Evolutionary conservation across 2,113 vertebrate genomes (phyloP).

Genomic region (Gopherus evgoodei): DNA sequence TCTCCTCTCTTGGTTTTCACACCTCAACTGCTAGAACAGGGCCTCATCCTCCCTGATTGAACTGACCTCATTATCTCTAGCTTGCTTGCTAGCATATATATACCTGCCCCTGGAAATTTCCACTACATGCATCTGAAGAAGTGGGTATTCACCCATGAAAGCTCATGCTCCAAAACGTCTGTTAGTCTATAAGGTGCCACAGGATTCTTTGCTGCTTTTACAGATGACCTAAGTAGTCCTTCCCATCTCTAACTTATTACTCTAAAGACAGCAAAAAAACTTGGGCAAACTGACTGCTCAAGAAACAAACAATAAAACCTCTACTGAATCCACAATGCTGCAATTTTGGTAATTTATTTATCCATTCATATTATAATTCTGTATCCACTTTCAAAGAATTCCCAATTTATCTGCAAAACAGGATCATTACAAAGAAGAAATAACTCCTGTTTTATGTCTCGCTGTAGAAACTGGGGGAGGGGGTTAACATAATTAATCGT

Average conservation of each 20-base stretch:
- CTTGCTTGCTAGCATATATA: no score
- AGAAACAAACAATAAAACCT: not conserved
- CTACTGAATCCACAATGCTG: not conserved
- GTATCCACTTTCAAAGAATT: not conserved
- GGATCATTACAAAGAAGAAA: constrained; percentile 6
- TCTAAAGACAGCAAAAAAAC: not conserved
- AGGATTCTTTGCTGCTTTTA: no score
- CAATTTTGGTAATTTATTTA: not conserved
- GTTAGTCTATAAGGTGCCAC: no score
- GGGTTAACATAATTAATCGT: not conserved
- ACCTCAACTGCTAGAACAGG: no score
- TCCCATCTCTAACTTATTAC: not conserved
- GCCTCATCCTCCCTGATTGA: no score
- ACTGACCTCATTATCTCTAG: no score
- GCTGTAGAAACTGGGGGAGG: not conserved
- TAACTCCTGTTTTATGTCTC: constrained; percentile 22
- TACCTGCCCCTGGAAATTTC: no score
- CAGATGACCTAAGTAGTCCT: not conserved
- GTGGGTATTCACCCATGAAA: no score
- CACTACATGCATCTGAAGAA: no score
- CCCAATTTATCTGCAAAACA: not conserved
- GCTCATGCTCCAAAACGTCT: no score
- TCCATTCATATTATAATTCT: not conserved
- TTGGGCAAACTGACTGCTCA: not conserved
- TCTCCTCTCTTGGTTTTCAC: no score